phyloP scores from a whole-genome alignment of 92 coral and sea anemone genomes.

The Scolanthus callimorphus region DNA sequence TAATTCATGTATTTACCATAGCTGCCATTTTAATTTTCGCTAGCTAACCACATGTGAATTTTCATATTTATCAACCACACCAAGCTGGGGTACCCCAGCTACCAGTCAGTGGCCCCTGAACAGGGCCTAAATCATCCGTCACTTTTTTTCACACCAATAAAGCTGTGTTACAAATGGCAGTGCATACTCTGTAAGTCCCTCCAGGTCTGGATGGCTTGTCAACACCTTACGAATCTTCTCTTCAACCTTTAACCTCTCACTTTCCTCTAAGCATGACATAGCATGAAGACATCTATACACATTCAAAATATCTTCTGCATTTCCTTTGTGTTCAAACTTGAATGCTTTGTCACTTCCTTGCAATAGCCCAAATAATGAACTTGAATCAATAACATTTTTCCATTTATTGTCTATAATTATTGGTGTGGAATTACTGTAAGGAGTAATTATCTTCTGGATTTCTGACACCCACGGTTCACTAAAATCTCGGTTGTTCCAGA shows the following conservation, averaged over 20 bases:
- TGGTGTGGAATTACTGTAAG: slow-evolving; percentile 24
- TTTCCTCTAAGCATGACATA: too few species aligned
- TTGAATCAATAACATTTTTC: slow-evolving; percentile 37
- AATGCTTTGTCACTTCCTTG: slow-evolving; percentile 20
- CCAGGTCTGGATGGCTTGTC: slow-evolving; percentile 45
- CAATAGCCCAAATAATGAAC: slow-evolving; percentile 33
- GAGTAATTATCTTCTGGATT: slow-evolving; percentile 40
- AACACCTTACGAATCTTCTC: slow-evolving; percentile 43
- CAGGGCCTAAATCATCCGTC: too few species aligned
- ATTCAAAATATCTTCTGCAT: slow-evolving; percentile 31
- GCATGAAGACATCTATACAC: too few species aligned
- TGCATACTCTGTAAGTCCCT: slow-evolving; percentile 32
- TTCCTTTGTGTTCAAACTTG: slow-evolving; percentile 24
- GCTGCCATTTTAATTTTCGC: too few species aligned
- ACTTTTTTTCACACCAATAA: too few species aligned
- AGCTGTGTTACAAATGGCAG: slow-evolving; percentile 41
- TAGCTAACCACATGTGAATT: too few species aligned
- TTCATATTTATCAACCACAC: too few species aligned
- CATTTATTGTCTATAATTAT: slow-evolving; percentile 25
- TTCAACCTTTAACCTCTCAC: slow-evolving; percentile 2
- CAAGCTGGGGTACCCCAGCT: too few species aligned
- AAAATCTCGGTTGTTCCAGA: slow-evolving; percentile 58
- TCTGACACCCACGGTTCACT: slow-evolving; percentile 56
- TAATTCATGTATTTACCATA: too few species aligned
- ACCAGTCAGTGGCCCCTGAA: too few species aligned